A percentile compares a stretch with the other conserved stretches of the same genome.
These are phyloP conservation scores for Umimayanthus kanabou DNA, from an alignment of 92 coral and sea anemone genomes.

Conservation along the genomic window DNA sequence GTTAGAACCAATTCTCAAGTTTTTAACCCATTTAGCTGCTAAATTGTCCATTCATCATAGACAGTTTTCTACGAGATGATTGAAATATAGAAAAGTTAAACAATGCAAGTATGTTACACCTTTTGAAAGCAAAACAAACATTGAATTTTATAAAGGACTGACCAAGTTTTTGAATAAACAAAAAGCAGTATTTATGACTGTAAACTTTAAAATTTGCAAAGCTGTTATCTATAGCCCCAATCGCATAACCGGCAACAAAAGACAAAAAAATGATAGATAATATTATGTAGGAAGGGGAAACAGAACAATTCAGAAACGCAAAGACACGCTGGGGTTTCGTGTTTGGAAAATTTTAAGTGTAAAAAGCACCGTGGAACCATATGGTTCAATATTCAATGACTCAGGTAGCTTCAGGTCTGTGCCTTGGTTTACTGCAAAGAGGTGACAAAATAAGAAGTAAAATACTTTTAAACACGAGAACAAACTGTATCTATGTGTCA, in stretches of 20 bases:
- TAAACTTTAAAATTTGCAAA: no score
- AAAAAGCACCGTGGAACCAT: neutral
- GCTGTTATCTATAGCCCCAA: neutral
- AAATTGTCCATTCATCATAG: neutral
- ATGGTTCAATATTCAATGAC: neutral
- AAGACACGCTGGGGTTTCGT: neutral
- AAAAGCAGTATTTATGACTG: neutral
- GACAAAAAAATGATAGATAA: neutral
- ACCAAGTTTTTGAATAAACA: neutral
- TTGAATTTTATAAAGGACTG: neutral
- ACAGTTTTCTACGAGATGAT: neutral
- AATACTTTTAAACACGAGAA: neutral
- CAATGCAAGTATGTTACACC: neutral
- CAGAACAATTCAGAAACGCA: no score
- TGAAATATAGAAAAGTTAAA: neutral
- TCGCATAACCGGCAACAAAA: neutral
- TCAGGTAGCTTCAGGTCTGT: neutral
- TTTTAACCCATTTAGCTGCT: conserved; percentile 2
- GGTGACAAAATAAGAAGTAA: neutral
- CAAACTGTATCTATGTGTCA: neutral
- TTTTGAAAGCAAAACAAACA: neutral
- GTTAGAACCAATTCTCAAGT: neutral
- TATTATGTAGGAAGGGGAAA: neutral
- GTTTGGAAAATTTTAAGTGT: neutral
- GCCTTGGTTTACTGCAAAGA: neutral